Conservation (phyloP, 2,113 vertebrate genomes). For the Ailuropoda melanoleuca region DNA sequence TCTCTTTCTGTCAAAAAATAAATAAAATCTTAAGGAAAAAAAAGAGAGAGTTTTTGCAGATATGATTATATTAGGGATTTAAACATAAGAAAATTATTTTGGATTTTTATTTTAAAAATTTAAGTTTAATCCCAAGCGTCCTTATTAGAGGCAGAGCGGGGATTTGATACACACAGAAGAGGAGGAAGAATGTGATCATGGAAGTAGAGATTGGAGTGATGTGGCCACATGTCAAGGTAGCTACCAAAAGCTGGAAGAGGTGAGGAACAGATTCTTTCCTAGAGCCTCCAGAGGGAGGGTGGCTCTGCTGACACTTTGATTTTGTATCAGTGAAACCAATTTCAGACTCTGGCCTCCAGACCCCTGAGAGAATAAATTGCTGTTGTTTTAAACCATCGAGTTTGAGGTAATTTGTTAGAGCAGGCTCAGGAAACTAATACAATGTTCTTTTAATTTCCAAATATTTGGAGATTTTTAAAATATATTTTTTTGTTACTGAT, state of each 20-base stretch:
- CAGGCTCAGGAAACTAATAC: too few relatives aligned
- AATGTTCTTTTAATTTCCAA: too few relatives aligned
- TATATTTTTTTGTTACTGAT: too few relatives aligned
- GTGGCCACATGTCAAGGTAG: neutral
- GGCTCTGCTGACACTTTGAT: neutral
- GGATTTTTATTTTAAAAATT: neutral
- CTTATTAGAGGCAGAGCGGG: neutral
- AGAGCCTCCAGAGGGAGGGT: neutral
- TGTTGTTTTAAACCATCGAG: too few relatives aligned
- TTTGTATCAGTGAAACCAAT: neutral
- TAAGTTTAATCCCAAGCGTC: neutral
- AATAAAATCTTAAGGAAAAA: too few relatives aligned
- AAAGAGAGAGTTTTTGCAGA: neutral
- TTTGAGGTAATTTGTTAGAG: too few relatives aligned
- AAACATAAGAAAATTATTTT: neutral
- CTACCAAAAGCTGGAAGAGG: neutral
- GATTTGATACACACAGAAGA: neutral
- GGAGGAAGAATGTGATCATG: neutral
- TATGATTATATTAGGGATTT: neutral
- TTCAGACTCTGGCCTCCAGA: neutral
- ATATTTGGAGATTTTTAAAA: too few relatives aligned
- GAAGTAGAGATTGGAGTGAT: neutral
- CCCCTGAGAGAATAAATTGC: too few relatives aligned
- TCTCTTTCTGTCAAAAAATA: too few relatives aligned
- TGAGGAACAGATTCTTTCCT: neutral